Percentiles rank a stretch among this genome's conserved stretches.
Evolutionary conservation across 2,113 vertebrate genomes (phyloP).

Genomic region (Heterotis niloticus): DNA sequence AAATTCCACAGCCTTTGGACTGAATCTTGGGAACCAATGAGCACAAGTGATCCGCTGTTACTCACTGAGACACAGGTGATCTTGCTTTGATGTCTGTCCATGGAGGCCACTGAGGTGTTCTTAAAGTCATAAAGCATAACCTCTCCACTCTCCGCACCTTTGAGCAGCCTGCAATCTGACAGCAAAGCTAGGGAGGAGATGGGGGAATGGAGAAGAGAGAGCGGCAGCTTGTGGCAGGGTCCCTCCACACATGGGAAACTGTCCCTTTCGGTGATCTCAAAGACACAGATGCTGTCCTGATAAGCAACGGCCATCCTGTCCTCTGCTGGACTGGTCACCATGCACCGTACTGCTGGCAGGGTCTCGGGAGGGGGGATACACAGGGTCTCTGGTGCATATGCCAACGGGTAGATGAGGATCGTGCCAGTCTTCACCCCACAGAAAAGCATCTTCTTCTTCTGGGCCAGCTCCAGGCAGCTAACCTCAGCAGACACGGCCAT

Average conservation of each 20-base stretch:
- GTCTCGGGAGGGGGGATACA: slow-evolving; percentile 70
- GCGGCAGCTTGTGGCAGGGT: slow-evolving; percentile 44
- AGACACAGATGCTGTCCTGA: slow-evolving; percentile 52
- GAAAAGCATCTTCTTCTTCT: slow-evolving; percentile 64
- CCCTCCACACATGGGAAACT: slow-evolving; percentile 58
- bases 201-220: slow-evolving; percentile 51
- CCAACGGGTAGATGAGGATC: slow-evolving; percentile 68
- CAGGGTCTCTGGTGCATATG: slow-evolving; percentile 59
- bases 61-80: slow-evolving; percentile 66
- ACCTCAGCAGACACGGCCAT: slow-evolving; percentile 57
- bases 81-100: slow-evolving; percentile 64
- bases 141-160: slow-evolving; percentile 49
- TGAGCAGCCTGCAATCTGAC: slow-evolving; percentile 54
- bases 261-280: slow-evolving; percentile 60
- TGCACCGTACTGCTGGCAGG: slow-evolving; percentile 45
- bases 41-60: slow-evolving; percentile 56
- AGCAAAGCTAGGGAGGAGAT: slow-evolving; percentile 61
- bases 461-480: slow-evolving; percentile 63
- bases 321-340: slow-evolving; percentile 58
- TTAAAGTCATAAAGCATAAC: slow-evolving; percentile 55
- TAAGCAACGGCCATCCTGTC: slow-evolving; percentile 59
- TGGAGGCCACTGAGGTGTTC: slow-evolving; percentile 13
- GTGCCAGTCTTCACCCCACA: slow-evolving; percentile 65
- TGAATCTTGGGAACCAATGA: slow-evolving; percentile 66
- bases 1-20: slow-evolving; percentile 73